Conservation (phyloP, 2,797 vertebrate species). For the Hipposideros larvatus region DNA sequence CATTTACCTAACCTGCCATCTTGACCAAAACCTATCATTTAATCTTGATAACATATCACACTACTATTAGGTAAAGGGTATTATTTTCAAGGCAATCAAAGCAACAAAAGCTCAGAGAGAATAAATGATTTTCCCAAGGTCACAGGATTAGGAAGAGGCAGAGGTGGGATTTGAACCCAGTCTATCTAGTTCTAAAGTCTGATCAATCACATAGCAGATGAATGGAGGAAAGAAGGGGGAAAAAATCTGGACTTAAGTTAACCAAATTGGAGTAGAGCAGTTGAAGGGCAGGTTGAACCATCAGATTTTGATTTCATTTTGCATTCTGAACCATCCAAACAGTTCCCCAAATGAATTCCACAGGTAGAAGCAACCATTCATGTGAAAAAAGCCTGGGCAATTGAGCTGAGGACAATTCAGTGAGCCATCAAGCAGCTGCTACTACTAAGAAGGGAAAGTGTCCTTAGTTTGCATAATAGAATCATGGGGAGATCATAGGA, state of each 20-base stretch:
- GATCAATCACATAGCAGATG: background rate
- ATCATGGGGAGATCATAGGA: background rate
- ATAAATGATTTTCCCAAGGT: background rate
- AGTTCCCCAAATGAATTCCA: background rate
- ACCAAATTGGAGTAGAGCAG: background rate
- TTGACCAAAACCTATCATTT: background rate
- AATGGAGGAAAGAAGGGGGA: background rate
- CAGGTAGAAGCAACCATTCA: background rate
- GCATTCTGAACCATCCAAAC: background rate
- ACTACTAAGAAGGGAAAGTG: background rate
- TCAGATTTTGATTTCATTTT: constrained; percentile 31
- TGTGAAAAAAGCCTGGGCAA: background rate
- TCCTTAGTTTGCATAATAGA: background rate
- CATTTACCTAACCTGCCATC: no score
- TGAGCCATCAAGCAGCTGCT: background rate
- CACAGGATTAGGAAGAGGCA: background rate
- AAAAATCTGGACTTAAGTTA: background rate
- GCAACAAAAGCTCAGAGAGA: background rate
- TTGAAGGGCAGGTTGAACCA: background rate
- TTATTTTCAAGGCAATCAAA: constrained; percentile 37
- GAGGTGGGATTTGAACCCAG: background rate
- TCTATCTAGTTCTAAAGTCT: constrained; percentile 15
- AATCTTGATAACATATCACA: background rate
- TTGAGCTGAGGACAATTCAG: background rate
- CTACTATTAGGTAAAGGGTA: background rate